Evolutionary conservation across 1,140 invertebrate genomes (phyloP).

Genomic region (Drosophila orena): DNA sequence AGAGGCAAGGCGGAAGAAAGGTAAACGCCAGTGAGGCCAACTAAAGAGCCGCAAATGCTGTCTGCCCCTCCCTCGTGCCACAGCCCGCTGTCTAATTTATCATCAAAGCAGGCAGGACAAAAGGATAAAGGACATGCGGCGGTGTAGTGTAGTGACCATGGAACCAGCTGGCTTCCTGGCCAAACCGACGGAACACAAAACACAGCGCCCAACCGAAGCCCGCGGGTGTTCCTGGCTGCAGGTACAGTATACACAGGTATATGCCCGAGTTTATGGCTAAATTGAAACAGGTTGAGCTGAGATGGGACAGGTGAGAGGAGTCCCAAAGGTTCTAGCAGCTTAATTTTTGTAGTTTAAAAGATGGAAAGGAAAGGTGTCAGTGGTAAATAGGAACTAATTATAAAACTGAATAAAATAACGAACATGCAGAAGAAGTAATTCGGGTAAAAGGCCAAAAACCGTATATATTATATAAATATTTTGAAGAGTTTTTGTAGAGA

Average conservation of each 20-base stretch:
- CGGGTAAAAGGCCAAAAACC: no score
- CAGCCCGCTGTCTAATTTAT: constrained; percentile 67
- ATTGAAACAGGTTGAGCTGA: constrained; percentile 74
- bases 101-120: constrained; percentile 70
- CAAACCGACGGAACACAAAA: constrained; percentile 41
- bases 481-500: no score
- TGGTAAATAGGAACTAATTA: background rate
- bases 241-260: constrained; percentile 17
- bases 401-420: background rate
- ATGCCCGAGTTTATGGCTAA: constrained; percentile 62
- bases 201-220: constrained; percentile 34
- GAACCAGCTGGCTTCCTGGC: constrained; percentile 79
- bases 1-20: constrained; percentile 39
- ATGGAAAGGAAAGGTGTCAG: background rate
- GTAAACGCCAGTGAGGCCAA: constrained; percentile 61
- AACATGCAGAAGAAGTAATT: no score
- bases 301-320: constrained; percentile 19
- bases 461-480: no score
- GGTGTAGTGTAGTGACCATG: constrained; percentile 49
- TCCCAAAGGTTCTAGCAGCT: constrained; percentile 3
- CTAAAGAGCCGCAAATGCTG: constrained; percentile 72
- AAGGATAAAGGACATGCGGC: constrained; percentile 53
- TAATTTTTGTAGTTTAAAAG: background rate
- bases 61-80: constrained; percentile 24
- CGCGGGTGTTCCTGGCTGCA: constrained; percentile 41